Conservation (phyloP, 2,113 vertebrate species). For the Tyrannus savana region DNA sequence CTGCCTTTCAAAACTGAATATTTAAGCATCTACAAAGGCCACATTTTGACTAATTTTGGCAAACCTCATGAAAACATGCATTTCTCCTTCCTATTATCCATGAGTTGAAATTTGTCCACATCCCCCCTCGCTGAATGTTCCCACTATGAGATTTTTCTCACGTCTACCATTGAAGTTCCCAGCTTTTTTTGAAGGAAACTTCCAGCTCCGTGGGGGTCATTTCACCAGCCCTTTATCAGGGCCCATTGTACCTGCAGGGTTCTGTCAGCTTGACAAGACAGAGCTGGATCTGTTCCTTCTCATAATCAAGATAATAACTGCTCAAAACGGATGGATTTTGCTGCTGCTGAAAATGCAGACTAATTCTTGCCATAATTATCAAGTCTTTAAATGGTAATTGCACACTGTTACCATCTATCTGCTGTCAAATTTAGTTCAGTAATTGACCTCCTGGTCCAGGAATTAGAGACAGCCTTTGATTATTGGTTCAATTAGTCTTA, state of each 20-base stretch:
- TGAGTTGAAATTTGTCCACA: background rate
- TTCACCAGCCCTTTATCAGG: background rate
- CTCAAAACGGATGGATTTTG: constrained; percentile 53
- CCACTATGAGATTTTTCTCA: background rate
- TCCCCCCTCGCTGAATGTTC: background rate
- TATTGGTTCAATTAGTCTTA: constrained; percentile 67
- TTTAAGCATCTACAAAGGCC: background rate
- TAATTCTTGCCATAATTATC: constrained; percentile 60
- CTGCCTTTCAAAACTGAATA: background rate
- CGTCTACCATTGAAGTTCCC: background rate
- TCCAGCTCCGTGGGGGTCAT: rapidly evolving
- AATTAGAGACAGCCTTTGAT: constrained; percentile 59
- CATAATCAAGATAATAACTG: constrained; percentile 47
- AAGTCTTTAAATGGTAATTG: constrained; percentile 63
- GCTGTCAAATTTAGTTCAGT: constrained; percentile 61
- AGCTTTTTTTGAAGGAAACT: background rate
- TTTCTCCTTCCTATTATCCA: background rate
- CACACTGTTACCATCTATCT: constrained; percentile 37
- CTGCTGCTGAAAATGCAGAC: constrained; percentile 42
- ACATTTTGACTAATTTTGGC: background rate
- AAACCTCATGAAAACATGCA: rapidly evolving
- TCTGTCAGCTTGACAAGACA: constrained; percentile 10
- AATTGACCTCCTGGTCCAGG: constrained; percentile 53
- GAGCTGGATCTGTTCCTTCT: constrained; percentile 1
- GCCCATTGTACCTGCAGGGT: background rate